Evolutionary conservation across 35 echinoderm and acorn worm species (phyloP), one percentile per base, ranked within the genome.

Genomic region (Anneissia japonica): DNA sequence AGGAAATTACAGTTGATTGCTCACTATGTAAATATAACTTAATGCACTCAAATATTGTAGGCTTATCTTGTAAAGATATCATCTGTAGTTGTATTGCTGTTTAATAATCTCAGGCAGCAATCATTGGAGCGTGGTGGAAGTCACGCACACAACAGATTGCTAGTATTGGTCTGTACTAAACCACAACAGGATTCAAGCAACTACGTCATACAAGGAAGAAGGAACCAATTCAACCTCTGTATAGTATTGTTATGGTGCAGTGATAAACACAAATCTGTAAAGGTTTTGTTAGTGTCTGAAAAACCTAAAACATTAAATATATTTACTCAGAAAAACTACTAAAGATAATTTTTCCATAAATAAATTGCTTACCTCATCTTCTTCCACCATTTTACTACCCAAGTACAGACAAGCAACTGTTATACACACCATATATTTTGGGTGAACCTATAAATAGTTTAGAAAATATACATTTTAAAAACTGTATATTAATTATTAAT

Each of bases 341-440:
- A n/a, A n/a, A n/a, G n/a, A n/a, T n/a, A n/a, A n/a, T n/a, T n/a
- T n/a, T n/a, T n/a, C n/a, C n/a, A 34, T 35, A 6, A 77, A 33
- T 9, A 10, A 77, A 9, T 32, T 40, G 38, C 31, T 37, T 40
- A 81, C 79, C 79, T 81, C 79, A 39, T 81, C 79, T 39, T 81
- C 79, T 28, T 81, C 79, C 35, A 38, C 38, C 79, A 81, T 81
- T 39, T 81, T 81, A 7, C 35, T 81, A 40, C 79, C 79, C n/a
- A 81, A 30, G 38, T 37, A 81, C 35, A 81, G 40, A 28, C 79
- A 38, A 26, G 35, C 28, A 29, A 81, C 37, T 9, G 79, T 39
- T 38, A 81, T 81, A 40, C 79, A 81, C 36, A 38, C 28, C 79
- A 81, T 35, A 40, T 81, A 81, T 40, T 81, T 81, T 39, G 79